Conservation (phyloP, 2,113 vertebrate species). For the Daphoenositta chrysoptera region DNA sequence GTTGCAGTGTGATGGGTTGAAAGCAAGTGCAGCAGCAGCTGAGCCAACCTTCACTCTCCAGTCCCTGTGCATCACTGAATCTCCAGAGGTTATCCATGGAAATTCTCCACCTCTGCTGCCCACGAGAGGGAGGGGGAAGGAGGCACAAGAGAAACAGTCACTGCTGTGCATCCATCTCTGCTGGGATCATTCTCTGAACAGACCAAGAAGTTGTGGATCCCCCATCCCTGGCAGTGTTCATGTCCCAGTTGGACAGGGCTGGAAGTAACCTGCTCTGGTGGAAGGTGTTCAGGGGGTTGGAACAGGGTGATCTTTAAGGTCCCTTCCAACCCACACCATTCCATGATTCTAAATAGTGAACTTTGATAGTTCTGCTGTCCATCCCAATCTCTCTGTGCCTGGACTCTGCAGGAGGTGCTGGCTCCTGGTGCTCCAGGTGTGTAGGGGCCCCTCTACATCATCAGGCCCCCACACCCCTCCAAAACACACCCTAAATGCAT, state of each 20-base stretch:
- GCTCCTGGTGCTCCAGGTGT: fast-evolving
- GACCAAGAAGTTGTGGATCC: neutral
- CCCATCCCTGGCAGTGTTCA: neutral
- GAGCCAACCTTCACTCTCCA: neutral
- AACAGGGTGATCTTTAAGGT: neutral
- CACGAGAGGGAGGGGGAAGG: neutral
- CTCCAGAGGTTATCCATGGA: neutral
- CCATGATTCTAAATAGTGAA: neutral
- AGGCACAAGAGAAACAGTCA: neutral
- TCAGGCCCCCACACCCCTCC: neutral
- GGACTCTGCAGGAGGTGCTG: neutral
- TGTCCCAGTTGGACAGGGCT: neutral
- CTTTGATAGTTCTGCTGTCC: neutral
- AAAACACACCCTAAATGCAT: neutral
- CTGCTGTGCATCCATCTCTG: neutral
- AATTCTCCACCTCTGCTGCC: neutral
- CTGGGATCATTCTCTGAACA: neutral
- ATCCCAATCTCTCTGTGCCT: neutral
- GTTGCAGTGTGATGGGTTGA: neutral
- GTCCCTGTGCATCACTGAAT: neutral
- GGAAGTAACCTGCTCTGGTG: neutral
- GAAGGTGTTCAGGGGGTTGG: neutral
- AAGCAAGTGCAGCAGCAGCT: neutral
- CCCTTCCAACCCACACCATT: neutral
- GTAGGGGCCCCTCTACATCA: too few relatives aligned